A percentile compares a stretch with the other conserved stretches of the same genome.
These are phyloP conservation scores for Troides aeacus DNA, from an alignment of 2,888 invertebrate species.

Conservation along the genomic window DNA sequence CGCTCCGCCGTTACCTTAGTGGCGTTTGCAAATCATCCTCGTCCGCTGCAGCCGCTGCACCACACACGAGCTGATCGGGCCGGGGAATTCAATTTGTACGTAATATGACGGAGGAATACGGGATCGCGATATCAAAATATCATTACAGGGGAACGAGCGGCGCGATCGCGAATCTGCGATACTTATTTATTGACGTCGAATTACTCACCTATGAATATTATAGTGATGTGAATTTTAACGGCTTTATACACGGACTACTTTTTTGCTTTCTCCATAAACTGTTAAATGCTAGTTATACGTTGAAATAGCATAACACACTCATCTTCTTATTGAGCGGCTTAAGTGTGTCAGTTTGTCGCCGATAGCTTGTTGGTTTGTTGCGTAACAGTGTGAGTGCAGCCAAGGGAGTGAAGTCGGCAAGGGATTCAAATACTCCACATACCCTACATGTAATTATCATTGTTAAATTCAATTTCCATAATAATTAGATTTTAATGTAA, in stretches of 20 bases:
- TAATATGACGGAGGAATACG: conserved; percentile 32
- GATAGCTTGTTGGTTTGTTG: too few relatives aligned
- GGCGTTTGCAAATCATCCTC: conserved; percentile 24
- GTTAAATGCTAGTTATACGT: too few relatives aligned
- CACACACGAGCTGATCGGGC: conserved; percentile 29
- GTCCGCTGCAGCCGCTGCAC: conserved; percentile 25
- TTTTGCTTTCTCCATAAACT: not conserved
- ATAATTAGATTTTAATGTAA: too few relatives aligned
- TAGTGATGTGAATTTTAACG: not conserved
- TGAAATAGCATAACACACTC: too few relatives aligned
- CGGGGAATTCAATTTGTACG: conserved; percentile 40
- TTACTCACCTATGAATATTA: conserved; percentile 18
- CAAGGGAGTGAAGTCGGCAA: too few relatives aligned
- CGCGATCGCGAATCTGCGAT: conserved; percentile 25
- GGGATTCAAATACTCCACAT: too few relatives aligned
- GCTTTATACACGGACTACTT: not conserved
- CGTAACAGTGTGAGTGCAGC: too few relatives aligned
- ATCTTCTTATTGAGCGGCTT: too few relatives aligned
- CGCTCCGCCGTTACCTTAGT: conserved; percentile 1
- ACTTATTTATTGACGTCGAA: conserved; percentile 26
- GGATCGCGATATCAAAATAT: conserved; percentile 32
- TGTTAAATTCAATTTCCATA: too few relatives aligned
- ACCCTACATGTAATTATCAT: too few relatives aligned
- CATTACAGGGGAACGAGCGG: conserved; percentile 22
- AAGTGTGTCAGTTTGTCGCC: too few relatives aligned